These are phyloP conservation scores for Rhizomys pruinosus DNA, from an alignment of 2,113 vertebrate genomes.

Conservation along the genomic window DNA sequence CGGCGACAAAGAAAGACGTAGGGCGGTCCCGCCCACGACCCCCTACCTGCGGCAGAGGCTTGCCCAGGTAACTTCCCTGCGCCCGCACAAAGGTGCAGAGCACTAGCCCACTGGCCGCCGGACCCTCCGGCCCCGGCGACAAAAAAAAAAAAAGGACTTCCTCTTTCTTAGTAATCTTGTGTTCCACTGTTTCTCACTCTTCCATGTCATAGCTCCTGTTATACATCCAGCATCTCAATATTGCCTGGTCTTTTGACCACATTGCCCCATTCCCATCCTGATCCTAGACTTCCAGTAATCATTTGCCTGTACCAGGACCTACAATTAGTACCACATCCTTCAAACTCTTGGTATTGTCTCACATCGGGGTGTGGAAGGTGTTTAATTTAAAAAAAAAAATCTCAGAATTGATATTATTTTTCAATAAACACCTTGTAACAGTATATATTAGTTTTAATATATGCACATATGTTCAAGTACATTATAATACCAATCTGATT, in stretches of 20 bases:
- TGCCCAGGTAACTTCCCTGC: no score
- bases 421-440: neutral
- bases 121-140: no score
- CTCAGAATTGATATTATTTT: neutral
- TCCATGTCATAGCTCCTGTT: no score
- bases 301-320: neutral
- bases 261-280: neutral
- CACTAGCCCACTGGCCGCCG: no score
- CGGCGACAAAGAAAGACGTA: no score
- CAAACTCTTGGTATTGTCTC: neutral
- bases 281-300: neutral
- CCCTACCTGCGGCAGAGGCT: no score
- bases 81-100: no score
- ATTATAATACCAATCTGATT: neutral
- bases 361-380: neutral
- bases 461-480: neutral
- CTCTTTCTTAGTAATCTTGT: neutral
- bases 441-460: neutral
- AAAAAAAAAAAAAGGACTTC: no score
- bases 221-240: neutral
- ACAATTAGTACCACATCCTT: neutral
- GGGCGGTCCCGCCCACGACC: no score
- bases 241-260: neutral
- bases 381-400: neutral
- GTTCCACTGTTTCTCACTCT: neutral